Conservation (phyloP, 1,140 invertebrate genomes). For the Panulirus ornatus region DNA sequence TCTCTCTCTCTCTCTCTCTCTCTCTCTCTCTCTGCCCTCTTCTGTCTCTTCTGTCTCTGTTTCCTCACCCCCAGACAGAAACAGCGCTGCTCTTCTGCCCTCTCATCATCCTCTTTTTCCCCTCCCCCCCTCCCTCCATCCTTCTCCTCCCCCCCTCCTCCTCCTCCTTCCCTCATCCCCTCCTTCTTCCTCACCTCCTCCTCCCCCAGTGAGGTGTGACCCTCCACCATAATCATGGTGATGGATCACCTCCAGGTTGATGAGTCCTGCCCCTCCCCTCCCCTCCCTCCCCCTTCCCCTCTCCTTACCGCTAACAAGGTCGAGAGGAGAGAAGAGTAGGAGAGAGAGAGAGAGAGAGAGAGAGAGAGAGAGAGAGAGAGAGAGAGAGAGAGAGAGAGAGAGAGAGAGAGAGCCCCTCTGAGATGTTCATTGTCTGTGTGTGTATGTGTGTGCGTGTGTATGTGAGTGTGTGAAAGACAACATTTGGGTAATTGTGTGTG, state of each 20-base stretch:
- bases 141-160: constrained; percentile 8
- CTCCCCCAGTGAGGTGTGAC: not conserved
- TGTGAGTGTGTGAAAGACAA: no score
- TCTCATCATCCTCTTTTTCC: not conserved
- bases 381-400: not conserved
- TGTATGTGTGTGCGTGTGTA: no score
- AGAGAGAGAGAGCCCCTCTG: not conserved
- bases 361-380: not conserved
- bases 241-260: constrained; percentile 27
- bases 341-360: not conserved
- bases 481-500: no score
- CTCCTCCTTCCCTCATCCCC: constrained; percentile 8
- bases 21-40: not conserved
- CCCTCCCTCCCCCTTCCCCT: not conserved
- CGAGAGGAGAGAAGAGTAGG: not conserved
- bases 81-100: not conserved
- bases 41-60: not conserved
- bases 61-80: not conserved
- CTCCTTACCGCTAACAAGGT: not conserved
- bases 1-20: not conserved
- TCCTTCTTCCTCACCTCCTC: constrained; percentile 10
- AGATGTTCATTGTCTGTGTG: no score
- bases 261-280: constrained; percentile 4
- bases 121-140: not conserved
- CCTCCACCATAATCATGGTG: constrained; percentile 36